phyloP scores from a whole-genome alignment of 2,797 vertebrate species.

The Picus viridis region DNA sequence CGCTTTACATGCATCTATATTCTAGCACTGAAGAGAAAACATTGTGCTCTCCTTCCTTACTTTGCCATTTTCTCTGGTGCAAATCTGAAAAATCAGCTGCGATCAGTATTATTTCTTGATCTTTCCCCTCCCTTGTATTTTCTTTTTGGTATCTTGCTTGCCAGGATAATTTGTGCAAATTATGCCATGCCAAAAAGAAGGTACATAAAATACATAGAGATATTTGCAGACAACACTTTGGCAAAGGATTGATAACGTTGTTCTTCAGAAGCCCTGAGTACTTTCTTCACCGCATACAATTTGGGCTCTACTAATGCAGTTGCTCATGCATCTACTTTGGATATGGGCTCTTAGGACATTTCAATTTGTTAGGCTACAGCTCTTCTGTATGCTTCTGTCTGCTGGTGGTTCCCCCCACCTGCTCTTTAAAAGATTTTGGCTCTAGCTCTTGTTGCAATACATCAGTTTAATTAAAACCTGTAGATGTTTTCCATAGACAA shows the following conservation, averaged over 20 bases:
- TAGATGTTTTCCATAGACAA: neutral
- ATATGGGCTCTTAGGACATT: neutral
- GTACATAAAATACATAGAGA: neutral
- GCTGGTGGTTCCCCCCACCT: no score
- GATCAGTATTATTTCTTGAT: neutral
- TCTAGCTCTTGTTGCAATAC: neutral
- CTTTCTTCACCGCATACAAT: neutral
- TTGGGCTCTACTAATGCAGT: neutral
- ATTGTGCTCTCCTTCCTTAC: neutral
- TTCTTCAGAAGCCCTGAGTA: neutral
- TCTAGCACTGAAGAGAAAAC: neutral
- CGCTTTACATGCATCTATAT: neutral
- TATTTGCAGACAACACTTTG: neutral
- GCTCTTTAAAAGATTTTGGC: neutral
- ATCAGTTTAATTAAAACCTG: slow-evolving; percentile 38
- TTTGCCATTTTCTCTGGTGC: neutral
- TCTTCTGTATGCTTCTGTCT: neutral
- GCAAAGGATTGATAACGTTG: neutral
- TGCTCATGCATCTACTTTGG: neutral
- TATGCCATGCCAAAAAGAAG: neutral
- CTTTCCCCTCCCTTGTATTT: neutral
- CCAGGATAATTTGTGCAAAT: neutral
- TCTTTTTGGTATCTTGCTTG: neutral
- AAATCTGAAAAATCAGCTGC: neutral
- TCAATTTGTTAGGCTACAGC: neutral